Percentiles rank a stretch among this genome's conserved stretches.
Conservation (phyloP, 2,113 vertebrate genomes). For the Sisor rabdophorus region DNA sequence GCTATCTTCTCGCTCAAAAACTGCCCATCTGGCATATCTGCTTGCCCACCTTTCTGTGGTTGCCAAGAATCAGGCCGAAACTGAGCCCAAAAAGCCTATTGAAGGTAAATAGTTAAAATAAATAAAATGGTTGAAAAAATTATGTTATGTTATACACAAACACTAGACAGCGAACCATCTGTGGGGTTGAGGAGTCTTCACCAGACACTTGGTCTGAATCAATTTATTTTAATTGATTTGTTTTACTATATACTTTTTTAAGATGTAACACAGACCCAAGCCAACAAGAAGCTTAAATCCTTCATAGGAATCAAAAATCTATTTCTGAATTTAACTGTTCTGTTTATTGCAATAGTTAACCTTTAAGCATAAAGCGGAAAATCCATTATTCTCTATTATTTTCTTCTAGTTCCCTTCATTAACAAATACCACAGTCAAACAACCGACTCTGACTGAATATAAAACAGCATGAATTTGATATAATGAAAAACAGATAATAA, state of each 20-base stretch:
- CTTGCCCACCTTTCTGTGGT: no score
- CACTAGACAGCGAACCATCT: not conserved
- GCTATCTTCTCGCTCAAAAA: no score
- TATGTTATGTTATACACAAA: not conserved
- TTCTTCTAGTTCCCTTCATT: conserved; percentile 35
- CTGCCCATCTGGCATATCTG: no score
- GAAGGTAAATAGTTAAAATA: no score
- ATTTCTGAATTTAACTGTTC: not conserved
- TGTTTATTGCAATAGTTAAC: not conserved
- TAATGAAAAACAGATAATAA: not conserved
- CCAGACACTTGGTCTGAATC: not conserved
- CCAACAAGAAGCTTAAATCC: not conserved
- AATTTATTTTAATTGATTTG: not conserved
- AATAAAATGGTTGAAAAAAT: not conserved
- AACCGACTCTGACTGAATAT: not conserved
- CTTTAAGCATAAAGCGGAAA: not conserved
- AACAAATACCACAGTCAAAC: conserved; percentile 3
- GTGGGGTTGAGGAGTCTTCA: not conserved
- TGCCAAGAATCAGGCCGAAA: no score
- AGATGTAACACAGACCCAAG: not conserved
- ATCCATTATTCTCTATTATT: not conserved
- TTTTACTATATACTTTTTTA: no score
- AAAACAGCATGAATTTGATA: not conserved
- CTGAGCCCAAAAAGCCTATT: no score
- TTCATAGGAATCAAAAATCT: not conserved